Evolutionary conservation across 2,888 invertebrate genomes (phyloP), one percentile per base, ranked within the genome.

Genomic region (Sphaeridia pumilis): DNA sequence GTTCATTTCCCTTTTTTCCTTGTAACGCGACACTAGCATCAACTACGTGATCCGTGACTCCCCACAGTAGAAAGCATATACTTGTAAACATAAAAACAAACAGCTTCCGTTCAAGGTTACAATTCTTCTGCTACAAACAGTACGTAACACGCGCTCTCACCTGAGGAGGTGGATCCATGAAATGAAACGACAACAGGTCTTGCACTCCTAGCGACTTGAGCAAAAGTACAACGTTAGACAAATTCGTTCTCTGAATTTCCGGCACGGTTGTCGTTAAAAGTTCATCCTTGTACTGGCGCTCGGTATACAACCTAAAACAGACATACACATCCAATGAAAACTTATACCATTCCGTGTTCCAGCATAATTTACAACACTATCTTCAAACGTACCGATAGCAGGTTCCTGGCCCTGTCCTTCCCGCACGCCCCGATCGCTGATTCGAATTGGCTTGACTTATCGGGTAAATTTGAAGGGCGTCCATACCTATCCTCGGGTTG

Each of bases 121-220:
- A n/a, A n/a, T n/a, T n/a, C n/a, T n/a, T n/a, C n/a, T n/a, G n/a
- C n/a, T n/a, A n/a, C n/a, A n/a, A n/a, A n/a, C n/a, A n/a, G n/a
- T n/a, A n/a, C n/a, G n/a, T n/a, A n/a, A n/a, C n/a, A n/a, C n/a
- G n/a, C n/a, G n/a, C n/a, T n/a, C 27, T 28, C 28, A 77, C 81
- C 76, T 93, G 88, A 0, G 98, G 98, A 0, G 98, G 98, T 1
- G 98, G 95, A 69, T 99, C 98, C 98, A 99, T 99, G 67, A 99
- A 98, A 70, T 99, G 97, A 70, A 98, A 99, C 60, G 93, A 89
- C 38, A 99, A 72, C 36, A 99, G 75, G 73, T 99, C 93, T 65
- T 94, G 89, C 0, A 99, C 95, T 0, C 95, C 94, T 1, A 98
- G 73, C 0, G 93, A 93, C 72, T 99, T 99, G 2, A 99, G 74